Conservation (phyloP, 1,140 invertebrate genomes). For the Rhopalosiphum maidis region DNA sequence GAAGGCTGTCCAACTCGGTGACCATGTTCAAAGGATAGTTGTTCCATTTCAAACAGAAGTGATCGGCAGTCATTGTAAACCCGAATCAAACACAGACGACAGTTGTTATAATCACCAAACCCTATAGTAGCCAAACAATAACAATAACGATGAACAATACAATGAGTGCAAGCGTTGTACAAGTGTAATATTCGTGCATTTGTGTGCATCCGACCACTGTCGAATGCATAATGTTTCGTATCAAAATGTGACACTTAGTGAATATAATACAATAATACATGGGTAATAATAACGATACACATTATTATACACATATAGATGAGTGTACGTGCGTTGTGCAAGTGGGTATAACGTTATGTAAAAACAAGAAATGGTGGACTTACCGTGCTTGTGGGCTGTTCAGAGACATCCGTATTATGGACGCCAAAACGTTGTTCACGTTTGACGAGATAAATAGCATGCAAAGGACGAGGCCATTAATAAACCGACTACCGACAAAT, state of each 20-base stretch:
- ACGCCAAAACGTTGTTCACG: slow-evolving; percentile 26
- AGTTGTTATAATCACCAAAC: slow-evolving; percentile 25
- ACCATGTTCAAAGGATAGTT: slow-evolving; percentile 90
- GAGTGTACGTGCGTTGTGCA: background rate
- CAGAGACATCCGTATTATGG: slow-evolving; percentile 41
- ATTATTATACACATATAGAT: background rate
- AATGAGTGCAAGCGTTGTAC: background rate
- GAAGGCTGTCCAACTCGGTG: slow-evolving; percentile 78
- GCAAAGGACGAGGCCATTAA: slow-evolving; percentile 54
- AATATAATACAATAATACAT: no score
- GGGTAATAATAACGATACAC: background rate
- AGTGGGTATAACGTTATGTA: background rate
- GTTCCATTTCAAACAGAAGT: slow-evolving; percentile 92
- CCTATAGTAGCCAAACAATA: background rate
- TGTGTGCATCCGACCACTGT: no score
- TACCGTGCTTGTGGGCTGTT: slow-evolving; percentile 28
- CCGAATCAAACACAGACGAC: background rate
- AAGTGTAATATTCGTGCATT: background rate
- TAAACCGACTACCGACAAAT: background rate
- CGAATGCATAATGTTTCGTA: background rate
- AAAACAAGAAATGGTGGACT: slow-evolving; percentile 16
- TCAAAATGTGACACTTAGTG: background rate
- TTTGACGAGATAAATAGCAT: slow-evolving; percentile 23
- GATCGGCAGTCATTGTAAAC: slow-evolving; percentile 65
- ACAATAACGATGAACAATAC: background rate